These are phyloP conservation scores for Yponomeuta evonymella DNA, from an alignment of 2,888 invertebrate species.

Conservation along the genomic window DNA sequence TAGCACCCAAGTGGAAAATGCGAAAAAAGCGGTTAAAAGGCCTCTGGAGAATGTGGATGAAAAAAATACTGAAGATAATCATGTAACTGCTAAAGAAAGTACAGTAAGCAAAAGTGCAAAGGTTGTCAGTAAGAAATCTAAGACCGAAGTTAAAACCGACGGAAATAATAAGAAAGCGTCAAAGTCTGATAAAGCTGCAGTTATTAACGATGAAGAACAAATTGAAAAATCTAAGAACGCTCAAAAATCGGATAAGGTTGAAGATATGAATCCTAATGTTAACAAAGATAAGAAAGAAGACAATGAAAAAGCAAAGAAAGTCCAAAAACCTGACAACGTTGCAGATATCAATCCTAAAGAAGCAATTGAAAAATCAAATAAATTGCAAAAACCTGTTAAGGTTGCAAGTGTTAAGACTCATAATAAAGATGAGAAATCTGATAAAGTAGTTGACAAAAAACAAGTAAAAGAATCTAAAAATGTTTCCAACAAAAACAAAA, in stretches of 20 bases:
- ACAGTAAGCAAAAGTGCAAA: background rate
- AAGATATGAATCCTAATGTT: background rate
- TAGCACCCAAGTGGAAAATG: background rate
- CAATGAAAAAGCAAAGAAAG: background rate
- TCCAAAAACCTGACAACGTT: background rate
- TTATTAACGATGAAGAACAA: constrained; percentile 19
- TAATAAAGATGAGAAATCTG: background rate
- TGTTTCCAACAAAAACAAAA: constrained; percentile 14
- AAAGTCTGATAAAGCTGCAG: constrained; percentile 16
- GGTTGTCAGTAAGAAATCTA: constrained; percentile 4
- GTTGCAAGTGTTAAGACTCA: background rate
- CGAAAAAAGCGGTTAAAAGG: background rate
- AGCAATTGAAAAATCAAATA: background rate
- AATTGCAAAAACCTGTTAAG: background rate
- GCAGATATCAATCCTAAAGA: background rate
- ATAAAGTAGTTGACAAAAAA: background rate
- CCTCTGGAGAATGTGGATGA: background rate
- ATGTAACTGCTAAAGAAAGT: background rate
- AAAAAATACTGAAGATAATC: background rate
- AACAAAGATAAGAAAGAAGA: background rate
- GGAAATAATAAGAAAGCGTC: constrained; percentile 15
- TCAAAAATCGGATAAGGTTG: constrained; percentile 9
- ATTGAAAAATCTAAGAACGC: constrained; percentile 19
- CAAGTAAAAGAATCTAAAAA: constrained; percentile 1
- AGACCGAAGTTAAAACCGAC: constrained; percentile 20